Base-by-base conservation (phyloP, 2,113 vertebrate genomes). In the Clarias magur region DNA sequence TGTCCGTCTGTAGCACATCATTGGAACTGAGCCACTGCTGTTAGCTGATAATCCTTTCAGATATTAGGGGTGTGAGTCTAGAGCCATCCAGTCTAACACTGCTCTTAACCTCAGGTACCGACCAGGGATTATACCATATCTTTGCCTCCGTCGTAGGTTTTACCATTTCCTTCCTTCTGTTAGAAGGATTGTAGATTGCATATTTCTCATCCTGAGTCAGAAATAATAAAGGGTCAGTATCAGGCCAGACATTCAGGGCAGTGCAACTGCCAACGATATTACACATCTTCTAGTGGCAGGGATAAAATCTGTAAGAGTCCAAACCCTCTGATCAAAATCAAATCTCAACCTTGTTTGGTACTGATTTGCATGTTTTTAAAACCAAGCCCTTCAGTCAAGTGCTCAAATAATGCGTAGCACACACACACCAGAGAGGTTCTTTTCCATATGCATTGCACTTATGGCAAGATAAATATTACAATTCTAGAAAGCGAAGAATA, bases 41-140 rank as follows among this genome's bases (percentile, higher is more conserved):
- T n/a, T 53, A 67, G 68, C 84, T 81, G 75, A 88, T 88, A 89
- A 86, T 89, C 88, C 84, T 84, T 76, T 82, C 42, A 67, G 86
- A 89, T 86, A 80, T 83, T 85, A 88, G 80, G 54, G 38, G 27
- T 25, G 53, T 85, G 68, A 65, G 78, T 75, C 59, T 83, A 34
- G 80, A 56, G 79, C 80, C 62, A 72, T 79, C 62, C 16, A 80
- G 65, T 82, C 67, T 57, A 59, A 59, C 5, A 48, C 48, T 68
- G 9, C 42, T 80, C 78, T 78, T 86, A 86, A 76, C 87, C 63
- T 54, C 59, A 17, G 15, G 25, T 42, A 84, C n/a, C 80, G 57
- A 23, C 17, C 25, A 76, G 48, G 56, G 48, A 42, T 89, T 68
- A 34, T 30, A 76, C 78, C 27, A n/a, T 30, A 76, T 82, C 27